Conservation (phyloP, 2,113 vertebrate species). For the Prionailurus bengalensis region DNA sequence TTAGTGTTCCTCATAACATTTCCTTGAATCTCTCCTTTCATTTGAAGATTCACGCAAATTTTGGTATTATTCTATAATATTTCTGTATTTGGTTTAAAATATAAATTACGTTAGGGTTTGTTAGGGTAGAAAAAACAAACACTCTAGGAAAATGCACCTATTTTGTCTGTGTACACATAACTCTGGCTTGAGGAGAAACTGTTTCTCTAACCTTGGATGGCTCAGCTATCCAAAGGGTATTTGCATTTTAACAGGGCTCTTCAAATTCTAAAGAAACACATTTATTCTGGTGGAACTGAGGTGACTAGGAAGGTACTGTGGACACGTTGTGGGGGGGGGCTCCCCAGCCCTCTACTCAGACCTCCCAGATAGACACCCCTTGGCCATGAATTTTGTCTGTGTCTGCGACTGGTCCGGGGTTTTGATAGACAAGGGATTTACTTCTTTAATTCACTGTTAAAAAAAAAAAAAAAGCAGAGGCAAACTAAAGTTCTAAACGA, state of each 20-base stretch:
- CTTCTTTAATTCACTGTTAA: slow-evolving; percentile 52
- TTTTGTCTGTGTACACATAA: background rate
- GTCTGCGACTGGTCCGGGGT: background rate
- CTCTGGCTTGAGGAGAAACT: background rate
- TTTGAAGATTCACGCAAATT: background rate
- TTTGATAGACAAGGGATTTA: slow-evolving; percentile 42
- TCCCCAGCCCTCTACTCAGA: background rate
- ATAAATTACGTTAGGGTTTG: background rate
- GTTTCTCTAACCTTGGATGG: background rate
- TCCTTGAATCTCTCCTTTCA: background rate
- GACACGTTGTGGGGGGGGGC: too few species aligned
- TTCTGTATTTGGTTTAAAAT: slow-evolving; percentile 14
- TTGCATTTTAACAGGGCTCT: background rate
- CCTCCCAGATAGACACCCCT: background rate
- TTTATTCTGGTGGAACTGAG: background rate
- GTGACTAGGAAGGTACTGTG: background rate
- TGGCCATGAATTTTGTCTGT: background rate
- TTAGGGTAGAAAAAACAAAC: background rate
- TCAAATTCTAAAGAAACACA: background rate
- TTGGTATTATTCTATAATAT: slow-evolving; percentile 9
- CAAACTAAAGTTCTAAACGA: slow-evolving; percentile 46
- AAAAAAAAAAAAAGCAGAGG: slow-evolving; percentile 37
- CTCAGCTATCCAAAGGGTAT: background rate
- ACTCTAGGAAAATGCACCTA: background rate
- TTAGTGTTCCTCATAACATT: background rate